phyloP scores from a whole-genome alignment of 2,888 invertebrate genomes.

The Ametastegia equiseti region DNA sequence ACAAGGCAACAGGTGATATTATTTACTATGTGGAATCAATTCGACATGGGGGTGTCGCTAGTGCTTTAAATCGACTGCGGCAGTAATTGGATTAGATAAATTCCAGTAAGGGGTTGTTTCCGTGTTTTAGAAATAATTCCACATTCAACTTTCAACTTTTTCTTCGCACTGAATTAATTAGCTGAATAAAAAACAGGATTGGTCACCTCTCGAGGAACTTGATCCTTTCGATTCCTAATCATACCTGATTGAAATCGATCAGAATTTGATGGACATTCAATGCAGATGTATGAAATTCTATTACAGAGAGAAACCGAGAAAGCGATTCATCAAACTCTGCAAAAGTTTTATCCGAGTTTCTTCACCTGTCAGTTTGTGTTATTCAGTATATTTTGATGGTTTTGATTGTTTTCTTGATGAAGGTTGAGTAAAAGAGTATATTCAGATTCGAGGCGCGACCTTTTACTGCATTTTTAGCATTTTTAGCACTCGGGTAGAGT shows the following conservation, averaged over 20 bases:
- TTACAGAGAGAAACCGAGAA: neutral
- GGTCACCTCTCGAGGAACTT: too few species aligned
- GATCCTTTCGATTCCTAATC: too few species aligned
- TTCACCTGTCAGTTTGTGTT: neutral
- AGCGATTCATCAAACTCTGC: neutral
- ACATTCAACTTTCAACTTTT: too few species aligned
- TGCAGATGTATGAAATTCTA: neutral
- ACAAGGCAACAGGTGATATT: conserved; percentile 69
- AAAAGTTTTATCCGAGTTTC: neutral
- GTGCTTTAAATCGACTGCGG: too few species aligned
- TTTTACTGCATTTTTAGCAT: neutral
- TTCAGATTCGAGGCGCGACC: neutral
- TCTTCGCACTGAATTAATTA: too few species aligned
- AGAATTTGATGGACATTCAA: too few species aligned
- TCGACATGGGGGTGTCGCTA: neutral
- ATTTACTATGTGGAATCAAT: neutral
- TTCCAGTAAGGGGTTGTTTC: too few species aligned
- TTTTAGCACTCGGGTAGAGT: neutral
- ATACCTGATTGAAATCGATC: too few species aligned
- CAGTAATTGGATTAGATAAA: too few species aligned
- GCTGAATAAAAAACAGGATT: too few species aligned
- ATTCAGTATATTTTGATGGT: neutral
- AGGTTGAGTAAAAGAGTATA: neutral
- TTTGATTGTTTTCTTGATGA: neutral
- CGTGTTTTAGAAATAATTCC: too few species aligned